Percentiles rank a stretch among this genome's conserved stretches.
These are phyloP conservation scores for Panthera uncia DNA, from an alignment of 2,113 vertebrate genomes.

Conservation along the genomic window DNA sequence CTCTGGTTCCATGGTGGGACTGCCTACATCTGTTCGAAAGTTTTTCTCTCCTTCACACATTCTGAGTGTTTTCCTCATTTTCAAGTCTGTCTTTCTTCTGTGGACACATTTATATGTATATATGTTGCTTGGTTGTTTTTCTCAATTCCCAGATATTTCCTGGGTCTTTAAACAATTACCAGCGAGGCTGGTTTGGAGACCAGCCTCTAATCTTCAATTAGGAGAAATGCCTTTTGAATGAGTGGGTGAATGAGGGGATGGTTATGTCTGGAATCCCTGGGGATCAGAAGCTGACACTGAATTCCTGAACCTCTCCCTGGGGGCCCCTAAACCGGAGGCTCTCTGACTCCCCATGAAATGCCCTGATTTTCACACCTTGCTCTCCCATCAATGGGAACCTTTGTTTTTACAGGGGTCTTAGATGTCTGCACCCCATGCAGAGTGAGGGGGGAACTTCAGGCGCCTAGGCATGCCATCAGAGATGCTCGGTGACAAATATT, in stretches of 20 bases:
- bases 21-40: not conserved
- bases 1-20: not conserved
- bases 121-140: not conserved
- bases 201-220: not conserved
- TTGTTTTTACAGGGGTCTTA: not conserved
- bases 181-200: not conserved
- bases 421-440: not conserved
- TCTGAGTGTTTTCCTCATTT: not conserved
- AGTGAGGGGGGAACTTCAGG: not conserved
- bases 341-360: not conserved
- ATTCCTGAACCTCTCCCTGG: not conserved
- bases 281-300: not conserved
- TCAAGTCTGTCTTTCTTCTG: not conserved
- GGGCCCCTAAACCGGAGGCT: not conserved
- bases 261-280: not conserved
- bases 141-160: not conserved
- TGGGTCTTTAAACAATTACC: not conserved
- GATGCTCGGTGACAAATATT: not conserved
- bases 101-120: not conserved
- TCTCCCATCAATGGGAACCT: not conserved
- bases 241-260: not conserved
- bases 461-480: not conserved
- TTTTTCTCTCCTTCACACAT: not conserved
- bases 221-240: not conserved
- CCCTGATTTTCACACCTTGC: not conserved